Evolutionary conservation across 2,888 invertebrate genomes (phyloP).

Genomic region (Vanessa cardui): DNA sequence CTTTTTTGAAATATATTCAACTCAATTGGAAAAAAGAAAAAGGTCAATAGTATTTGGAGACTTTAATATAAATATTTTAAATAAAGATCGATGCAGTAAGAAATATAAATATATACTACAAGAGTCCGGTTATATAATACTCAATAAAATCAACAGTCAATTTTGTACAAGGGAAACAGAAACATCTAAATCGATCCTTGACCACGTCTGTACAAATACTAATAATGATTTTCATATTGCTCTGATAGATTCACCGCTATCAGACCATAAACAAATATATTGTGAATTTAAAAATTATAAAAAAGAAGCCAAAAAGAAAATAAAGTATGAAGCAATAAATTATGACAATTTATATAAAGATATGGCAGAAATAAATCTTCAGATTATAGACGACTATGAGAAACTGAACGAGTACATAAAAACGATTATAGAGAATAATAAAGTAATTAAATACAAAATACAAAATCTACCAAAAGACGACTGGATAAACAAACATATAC

Average conservation of each 20-base stretch:
- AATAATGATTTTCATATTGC: slow-evolving; percentile 4
- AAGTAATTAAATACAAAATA: slow-evolving; percentile 1
- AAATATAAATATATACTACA: slow-evolving; percentile 12
- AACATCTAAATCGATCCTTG: slow-evolving; percentile 10
- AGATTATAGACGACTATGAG: background rate
- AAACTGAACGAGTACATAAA: slow-evolving; percentile 2
- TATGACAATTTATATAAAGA: slow-evolving; percentile 1
- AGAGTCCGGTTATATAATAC: slow-evolving; percentile 2
- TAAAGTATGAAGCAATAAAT: slow-evolving; percentile 10
- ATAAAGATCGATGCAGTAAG: slow-evolving; percentile 7
- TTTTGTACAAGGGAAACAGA: slow-evolving; percentile 6
- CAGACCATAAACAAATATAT: slow-evolving; percentile 8
- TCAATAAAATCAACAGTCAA: slow-evolving; percentile 4
- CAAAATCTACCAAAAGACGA: too few species aligned
- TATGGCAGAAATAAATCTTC: slow-evolving; percentile 6
- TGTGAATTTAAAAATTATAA: slow-evolving; percentile 11
- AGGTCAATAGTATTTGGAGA: slow-evolving; percentile 23
- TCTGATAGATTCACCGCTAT: slow-evolving; percentile 2
- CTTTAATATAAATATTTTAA: slow-evolving; percentile 21
- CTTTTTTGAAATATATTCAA: slow-evolving; percentile 18
- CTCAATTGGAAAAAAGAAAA: slow-evolving; percentile 19
- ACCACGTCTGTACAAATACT: slow-evolving; percentile 7
- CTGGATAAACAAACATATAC: too few species aligned
- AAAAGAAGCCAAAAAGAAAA: slow-evolving; percentile 5
- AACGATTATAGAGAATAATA: slow-evolving; percentile 3